Conservation (phyloP, 1,140 invertebrate genomes). For the Gerris buenoi region DNA sequence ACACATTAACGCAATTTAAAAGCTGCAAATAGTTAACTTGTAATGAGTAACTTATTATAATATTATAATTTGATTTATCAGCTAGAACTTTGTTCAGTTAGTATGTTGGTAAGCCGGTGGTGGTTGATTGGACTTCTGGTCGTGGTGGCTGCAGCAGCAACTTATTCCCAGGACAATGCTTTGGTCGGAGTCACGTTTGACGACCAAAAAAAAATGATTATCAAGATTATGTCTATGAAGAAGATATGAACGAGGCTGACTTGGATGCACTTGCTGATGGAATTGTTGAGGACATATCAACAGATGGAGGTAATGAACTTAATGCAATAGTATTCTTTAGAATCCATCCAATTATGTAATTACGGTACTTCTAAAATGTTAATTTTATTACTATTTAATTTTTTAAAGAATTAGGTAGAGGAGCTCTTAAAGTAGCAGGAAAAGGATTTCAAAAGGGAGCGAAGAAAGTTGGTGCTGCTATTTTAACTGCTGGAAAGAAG, state of each 20-base stretch:
- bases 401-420: too few species aligned
- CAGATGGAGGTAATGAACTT: too few species aligned
- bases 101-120: background rate
- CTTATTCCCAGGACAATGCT: background rate
- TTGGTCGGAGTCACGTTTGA: background rate
- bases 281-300: background rate
- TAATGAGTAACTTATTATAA: too few species aligned
- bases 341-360: too few species aligned
- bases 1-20: too few species aligned
- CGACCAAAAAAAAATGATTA: background rate
- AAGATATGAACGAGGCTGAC: background rate
- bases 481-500: background rate
- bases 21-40: too few species aligned
- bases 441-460: background rate
- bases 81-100: too few species aligned
- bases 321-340: too few species aligned
- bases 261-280: background rate
- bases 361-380: too few species aligned
- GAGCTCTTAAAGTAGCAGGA: background rate
- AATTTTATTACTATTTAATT: too few species aligned
- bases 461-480: background rate
- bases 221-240: background rate
- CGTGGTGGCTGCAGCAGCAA: background rate
- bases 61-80: too few species aligned
- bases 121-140: background rate